Base-by-base conservation (phyloP, 2,797 vertebrate genomes). In the Spatula versicolor region DNA sequence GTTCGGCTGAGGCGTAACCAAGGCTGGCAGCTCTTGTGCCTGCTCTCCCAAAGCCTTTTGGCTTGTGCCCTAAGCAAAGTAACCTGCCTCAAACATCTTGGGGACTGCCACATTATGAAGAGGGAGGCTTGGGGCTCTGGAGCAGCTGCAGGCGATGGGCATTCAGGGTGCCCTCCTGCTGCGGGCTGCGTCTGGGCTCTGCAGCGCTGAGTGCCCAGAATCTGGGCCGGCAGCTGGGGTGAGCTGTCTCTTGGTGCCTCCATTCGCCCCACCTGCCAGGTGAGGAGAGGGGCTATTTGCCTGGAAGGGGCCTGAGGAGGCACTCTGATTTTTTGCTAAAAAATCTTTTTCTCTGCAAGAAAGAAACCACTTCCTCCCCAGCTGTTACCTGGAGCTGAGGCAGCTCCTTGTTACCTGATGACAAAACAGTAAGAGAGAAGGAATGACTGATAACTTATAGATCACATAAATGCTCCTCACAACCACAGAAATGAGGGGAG, bases 401-500 rank as follows among this genome's bases (percentile, higher is more conserved):
- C 13, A 67, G 19, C 25, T 63, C 71, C 60, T 77, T 22, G 12
- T 67, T 83, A 62, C 7, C 46, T 82, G 39, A 58, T 62, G 23
- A 16, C 48, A 74, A 88, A 79, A 33, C 13, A 68, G 48, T 8
- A 55, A 16, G 26, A 55, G 45, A 46, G 62, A 45, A 78, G 26
- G 12, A 60, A 1, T 78, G 41, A 79, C 19, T 35, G 37, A 77
- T 68, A 41, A 46, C 25, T 20, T 22, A 30, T 16, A 79, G 62
- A 15, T 18, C 31, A 74, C 11, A 13, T 66, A 66, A 90, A 71
- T 56, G 25, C 18, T 69, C 25, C 14, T 69, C 33, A 64, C 26
- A 90, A 39, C 28, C 88, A 86, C 46, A 67, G 18, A 33, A 93
- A 77, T 48, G 56, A 33, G 50, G 76, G 74, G 94, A 97, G 86